Evolutionary conservation across 2,113 vertebrate genomes (phyloP).

Genomic region (Hydropotes inermis): DNA sequence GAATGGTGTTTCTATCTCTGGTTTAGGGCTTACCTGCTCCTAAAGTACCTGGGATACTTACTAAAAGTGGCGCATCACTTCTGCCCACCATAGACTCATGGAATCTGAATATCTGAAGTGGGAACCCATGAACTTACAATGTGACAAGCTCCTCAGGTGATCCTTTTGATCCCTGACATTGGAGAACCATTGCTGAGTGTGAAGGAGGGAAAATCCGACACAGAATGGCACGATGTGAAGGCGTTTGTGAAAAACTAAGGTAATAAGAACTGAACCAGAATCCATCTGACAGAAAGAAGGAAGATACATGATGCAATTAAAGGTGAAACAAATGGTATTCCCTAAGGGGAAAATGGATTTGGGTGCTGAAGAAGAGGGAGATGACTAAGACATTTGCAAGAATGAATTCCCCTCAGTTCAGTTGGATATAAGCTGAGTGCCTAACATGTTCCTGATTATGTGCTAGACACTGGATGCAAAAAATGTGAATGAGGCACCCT

Average conservation of each 20-base stretch:
- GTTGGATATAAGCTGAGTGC: neutral
- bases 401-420: neutral
- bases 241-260: neutral
- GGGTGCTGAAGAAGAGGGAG: neutral
- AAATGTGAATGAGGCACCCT: neutral
- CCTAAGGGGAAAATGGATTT: neutral
- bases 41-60: neutral
- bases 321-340: neutral
- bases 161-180: neutral
- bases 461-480: neutral
- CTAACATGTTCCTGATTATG: neutral
- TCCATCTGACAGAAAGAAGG: neutral
- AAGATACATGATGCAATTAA: neutral
- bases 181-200: neutral
- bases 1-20: neutral
- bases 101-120: neutral
- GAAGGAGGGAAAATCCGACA: neutral
- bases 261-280: neutral
- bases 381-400: neutral
- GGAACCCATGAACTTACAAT: neutral
- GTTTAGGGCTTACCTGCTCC: neutral
- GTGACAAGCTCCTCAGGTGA: neutral
- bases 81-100: neutral
- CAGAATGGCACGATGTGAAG: neutral
- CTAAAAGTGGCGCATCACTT: neutral